Evolutionary conservation across 2,113 vertebrate species (phyloP).

Genomic region (Erpornis zantholeuca): DNA sequence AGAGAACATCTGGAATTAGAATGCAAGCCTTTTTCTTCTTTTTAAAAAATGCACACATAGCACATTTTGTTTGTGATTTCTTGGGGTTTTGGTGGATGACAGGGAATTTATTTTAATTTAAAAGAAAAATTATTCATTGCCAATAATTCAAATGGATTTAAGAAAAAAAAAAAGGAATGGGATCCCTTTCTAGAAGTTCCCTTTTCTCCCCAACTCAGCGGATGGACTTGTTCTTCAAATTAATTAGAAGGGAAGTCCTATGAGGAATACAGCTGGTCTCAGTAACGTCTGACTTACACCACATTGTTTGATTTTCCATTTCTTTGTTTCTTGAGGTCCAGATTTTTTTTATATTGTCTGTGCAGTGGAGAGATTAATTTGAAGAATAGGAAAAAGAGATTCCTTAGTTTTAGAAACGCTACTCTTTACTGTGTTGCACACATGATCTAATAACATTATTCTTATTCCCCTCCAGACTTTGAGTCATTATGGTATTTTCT

Average conservation of each 20-base stretch:
- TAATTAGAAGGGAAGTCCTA: neutral
- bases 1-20: neutral
- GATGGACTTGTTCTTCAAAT: neutral
- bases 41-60: neutral
- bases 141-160: neutral
- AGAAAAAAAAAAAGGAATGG: neutral
- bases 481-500: conserved; percentile 42
- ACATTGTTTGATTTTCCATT: neutral
- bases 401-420: neutral
- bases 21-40: neutral
- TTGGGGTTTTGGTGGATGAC: accelerated
- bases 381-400: neutral
- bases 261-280: neutral
- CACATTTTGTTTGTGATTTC: neutral
- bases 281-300: neutral
- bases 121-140: neutral
- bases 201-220: neutral
- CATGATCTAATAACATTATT: neutral
- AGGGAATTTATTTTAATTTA: neutral
- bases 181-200: neutral
- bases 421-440: neutral
- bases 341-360: neutral
- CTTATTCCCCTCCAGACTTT: conserved; percentile 69
- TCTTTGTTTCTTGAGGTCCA: neutral
- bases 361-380: neutral